Conservation (phyloP, 2,797 vertebrate genomes). For the Discoglossus pictus region DNA sequence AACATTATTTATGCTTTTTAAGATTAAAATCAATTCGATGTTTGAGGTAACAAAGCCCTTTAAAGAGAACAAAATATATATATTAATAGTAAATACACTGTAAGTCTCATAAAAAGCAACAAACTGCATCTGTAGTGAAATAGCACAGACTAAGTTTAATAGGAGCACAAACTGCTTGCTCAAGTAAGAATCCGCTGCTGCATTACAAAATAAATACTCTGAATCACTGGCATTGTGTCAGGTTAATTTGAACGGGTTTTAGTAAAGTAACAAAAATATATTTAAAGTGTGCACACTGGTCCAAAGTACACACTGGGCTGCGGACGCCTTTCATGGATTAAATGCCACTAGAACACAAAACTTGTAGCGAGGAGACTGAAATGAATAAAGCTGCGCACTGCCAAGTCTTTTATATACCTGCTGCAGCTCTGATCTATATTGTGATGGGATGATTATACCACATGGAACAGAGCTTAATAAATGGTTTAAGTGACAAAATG, state of each 20-base stretch:
- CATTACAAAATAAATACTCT: slow-evolving; percentile 15
- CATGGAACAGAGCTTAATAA: no score
- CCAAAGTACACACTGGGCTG: slow-evolving; percentile 24
- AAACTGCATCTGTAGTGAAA: slow-evolving; percentile 20
- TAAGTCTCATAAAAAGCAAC: neutral
- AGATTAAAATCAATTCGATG: no score
- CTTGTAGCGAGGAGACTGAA: slow-evolving; percentile 22
- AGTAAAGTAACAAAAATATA: slow-evolving; percentile 38
- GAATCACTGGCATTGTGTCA: slow-evolving; percentile 34
- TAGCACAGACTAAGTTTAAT: slow-evolving; percentile 14
- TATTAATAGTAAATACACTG: neutral
- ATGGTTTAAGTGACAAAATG: no score
- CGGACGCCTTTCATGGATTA: slow-evolving; percentile 1
- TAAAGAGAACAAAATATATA: no score
- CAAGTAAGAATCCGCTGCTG: slow-evolving; percentile 6
- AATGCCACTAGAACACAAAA: slow-evolving; percentile 1
- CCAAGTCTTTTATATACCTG: slow-evolving; percentile 23
- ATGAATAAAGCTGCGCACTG: slow-evolving; percentile 9
- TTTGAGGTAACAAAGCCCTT: no score
- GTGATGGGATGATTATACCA: slow-evolving; percentile 11
- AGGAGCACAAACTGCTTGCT: slow-evolving; percentile 19
- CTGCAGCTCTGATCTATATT: no score
- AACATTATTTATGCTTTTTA: no score
- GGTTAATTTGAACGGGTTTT: slow-evolving; percentile 24
- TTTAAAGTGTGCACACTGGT: slow-evolving; percentile 17